A percentile compares a stretch with the other conserved stretches of the same genome.
These are phyloP conservation scores for Progne subis DNA, from an alignment of 2,113 vertebrate species.

Conservation along the genomic window DNA sequence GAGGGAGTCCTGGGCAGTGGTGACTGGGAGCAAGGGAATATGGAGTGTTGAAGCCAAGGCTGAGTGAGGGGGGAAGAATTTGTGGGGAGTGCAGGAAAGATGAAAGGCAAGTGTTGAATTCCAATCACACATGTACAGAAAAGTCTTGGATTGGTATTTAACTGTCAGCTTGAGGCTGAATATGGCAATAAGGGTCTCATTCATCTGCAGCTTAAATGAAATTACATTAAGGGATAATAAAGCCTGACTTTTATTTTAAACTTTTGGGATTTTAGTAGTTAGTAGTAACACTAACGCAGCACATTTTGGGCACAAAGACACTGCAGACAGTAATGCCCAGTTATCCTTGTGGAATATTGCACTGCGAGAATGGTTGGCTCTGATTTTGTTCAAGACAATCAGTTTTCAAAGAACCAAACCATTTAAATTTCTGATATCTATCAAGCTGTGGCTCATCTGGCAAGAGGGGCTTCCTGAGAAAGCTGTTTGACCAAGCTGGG, in stretches of 20 bases:
- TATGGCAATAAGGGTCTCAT: background rate
- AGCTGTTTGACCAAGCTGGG: background rate
- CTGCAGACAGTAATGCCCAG: background rate
- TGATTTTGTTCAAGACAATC: background rate
- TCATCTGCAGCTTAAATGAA: background rate
- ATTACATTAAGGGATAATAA: background rate
- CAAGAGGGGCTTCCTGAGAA: conserved; percentile 16
- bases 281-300: background rate
- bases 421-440: background rate
- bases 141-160: background rate
- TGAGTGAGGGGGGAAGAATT: background rate
- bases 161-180: background rate
- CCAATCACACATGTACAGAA: background rate
- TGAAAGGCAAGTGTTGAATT: background rate
- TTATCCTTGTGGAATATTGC: background rate
- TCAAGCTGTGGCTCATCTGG: conserved; percentile 19
- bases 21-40: background rate
- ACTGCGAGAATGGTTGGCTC: background rate
- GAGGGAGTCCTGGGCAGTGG: background rate
- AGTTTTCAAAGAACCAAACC: background rate
- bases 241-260: background rate
- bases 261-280: background rate
- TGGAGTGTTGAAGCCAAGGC: background rate
- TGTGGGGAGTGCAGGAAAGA: background rate
- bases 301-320: background rate